Evolutionary conservation across 2,797 vertebrate genomes (phyloP), one percentile per base, ranked within the genome.

Genomic region (Epinephelus awoara): DNA sequence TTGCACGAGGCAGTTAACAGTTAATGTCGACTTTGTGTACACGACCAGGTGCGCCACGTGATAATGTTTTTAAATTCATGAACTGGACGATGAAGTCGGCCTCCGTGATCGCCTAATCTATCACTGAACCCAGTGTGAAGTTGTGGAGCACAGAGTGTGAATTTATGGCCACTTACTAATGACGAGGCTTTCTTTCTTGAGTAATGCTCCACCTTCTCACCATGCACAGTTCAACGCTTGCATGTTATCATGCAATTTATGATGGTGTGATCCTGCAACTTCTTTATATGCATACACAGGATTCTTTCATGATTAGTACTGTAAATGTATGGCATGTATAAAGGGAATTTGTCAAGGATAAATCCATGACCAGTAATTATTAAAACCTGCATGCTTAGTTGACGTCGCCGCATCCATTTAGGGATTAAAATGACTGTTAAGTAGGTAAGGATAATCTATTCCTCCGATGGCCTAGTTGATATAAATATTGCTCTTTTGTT

Each of bases 401-500:
- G 80, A 81, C 38, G 5, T 75, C 5, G 5, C 64, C 69, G 17
- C 69, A 82, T 80, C 87, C 89, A 86, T 95, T 92, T 87, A 82
- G 19, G 81, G 83, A 91, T 91, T 92, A 89, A 89, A 87, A 64
- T 50, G 23, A 81, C 73, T 78, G 85, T 76, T 91, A 87, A 86
- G 84, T 83, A 49, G 87, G 82, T 79, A 72, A 51, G 67, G 82
- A 92, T 93, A 69, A 92, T 92, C 84, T 59, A 72, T 55, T 69
- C 49, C 69, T 89, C 84, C 72, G 85, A 91, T 90, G 85, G 57
- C 75, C 88, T 57, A 89, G 59, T 87, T 87, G 81, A 91, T 93
- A 82, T 85, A 88, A 88, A 91, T 90, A 90, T 92, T 83, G 66
- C 78, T 88, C 69, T 80, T 91, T 90, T 92, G 85, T 92, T 82